These are phyloP conservation scores for Lampris incognitus DNA, from an alignment of 2,113 vertebrate species.

Conservation along the genomic window DNA sequence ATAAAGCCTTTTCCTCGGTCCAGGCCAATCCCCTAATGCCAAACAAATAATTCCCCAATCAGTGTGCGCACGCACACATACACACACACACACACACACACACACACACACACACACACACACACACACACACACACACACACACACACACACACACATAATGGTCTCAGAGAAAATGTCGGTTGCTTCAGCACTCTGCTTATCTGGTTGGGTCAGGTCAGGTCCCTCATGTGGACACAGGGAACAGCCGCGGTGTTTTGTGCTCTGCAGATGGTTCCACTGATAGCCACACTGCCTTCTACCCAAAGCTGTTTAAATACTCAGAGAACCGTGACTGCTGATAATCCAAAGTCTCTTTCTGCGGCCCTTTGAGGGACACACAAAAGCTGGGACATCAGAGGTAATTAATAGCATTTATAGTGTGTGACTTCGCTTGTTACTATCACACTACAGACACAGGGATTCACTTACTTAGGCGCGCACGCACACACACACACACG, in stretches of 20 bases:
- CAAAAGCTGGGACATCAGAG: slow-evolving; percentile 49
- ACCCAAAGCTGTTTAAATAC: slow-evolving; percentile 76
- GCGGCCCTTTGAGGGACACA: slow-evolving; percentile 62
- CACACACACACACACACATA: slow-evolving; percentile 28
- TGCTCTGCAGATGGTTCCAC: slow-evolving; percentile 52
- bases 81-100: slow-evolving; percentile 7
- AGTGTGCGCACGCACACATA: slow-evolving; percentile 13
- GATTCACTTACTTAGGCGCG: background rate
- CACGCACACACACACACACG: background rate
- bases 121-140: slow-evolving; percentile 7
- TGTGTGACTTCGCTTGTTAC: background rate
- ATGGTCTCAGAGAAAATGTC: slow-evolving; percentile 53
- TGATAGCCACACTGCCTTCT: slow-evolving; percentile 45
- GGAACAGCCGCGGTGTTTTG: slow-evolving; percentile 54
- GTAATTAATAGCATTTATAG: slow-evolving; percentile 40
- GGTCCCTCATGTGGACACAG: slow-evolving; percentile 48
- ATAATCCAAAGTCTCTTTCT: slow-evolving; percentile 66
- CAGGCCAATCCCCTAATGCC: slow-evolving; percentile 36
- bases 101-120: slow-evolving; percentile 6
- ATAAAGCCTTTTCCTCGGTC: slow-evolving; percentile 20
- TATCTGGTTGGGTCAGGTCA: slow-evolving; percentile 74
- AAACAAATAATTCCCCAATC: slow-evolving; percentile 48
- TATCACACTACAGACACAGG: background rate
- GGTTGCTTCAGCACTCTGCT: slow-evolving; percentile 64
- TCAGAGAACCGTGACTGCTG: slow-evolving; percentile 68